These are phyloP conservation scores for Amblyjoppa fuscipennis DNA, from an alignment of 2,888 invertebrate species.

Conservation along the genomic window DNA sequence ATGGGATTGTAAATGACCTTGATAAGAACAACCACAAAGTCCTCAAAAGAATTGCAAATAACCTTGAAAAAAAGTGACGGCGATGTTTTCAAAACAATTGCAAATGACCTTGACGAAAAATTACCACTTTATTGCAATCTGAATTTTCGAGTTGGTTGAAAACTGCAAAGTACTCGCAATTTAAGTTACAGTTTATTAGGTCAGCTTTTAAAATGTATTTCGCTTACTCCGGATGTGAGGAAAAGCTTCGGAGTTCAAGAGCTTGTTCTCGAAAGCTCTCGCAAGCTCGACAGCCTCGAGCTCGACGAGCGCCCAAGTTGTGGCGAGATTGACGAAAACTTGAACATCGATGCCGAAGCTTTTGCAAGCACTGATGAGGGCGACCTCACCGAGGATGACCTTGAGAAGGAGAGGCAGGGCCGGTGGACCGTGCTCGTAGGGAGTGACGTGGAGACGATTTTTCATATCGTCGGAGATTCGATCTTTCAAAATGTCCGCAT, in stretches of 20 bases:
- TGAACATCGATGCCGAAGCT: slow-evolving; percentile 53
- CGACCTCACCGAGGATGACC: slow-evolving; percentile 61
- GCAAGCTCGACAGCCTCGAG: slow-evolving; percentile 33
- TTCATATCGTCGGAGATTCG: slow-evolving; percentile 55
- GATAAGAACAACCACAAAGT: too few species aligned
- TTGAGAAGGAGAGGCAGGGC: slow-evolving; percentile 61
- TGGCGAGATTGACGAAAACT: slow-evolving; percentile 64
- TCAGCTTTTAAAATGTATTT: neutral
- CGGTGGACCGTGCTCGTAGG: slow-evolving; percentile 12
- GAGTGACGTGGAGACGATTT: slow-evolving; percentile 14
- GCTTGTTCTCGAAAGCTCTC: neutral
- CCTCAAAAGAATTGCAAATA: too few species aligned
- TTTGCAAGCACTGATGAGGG: slow-evolving; percentile 51
- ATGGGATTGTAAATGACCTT: too few species aligned
- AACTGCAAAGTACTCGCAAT: too few species aligned
- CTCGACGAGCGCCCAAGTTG: slow-evolving; percentile 65
- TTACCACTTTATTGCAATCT: neutral
- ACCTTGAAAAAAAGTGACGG: too few species aligned
- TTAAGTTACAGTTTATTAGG: too few species aligned
- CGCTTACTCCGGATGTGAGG: neutral
- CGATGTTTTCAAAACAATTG: too few species aligned
- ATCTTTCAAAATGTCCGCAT: slow-evolving; percentile 59
- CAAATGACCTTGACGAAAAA: neutral
- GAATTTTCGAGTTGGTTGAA: too few species aligned
- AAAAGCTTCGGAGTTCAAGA: neutral